These are phyloP conservation scores for Apolygus lucorum DNA, from an alignment of 1,140 invertebrate genomes.

Conservation along the genomic window DNA sequence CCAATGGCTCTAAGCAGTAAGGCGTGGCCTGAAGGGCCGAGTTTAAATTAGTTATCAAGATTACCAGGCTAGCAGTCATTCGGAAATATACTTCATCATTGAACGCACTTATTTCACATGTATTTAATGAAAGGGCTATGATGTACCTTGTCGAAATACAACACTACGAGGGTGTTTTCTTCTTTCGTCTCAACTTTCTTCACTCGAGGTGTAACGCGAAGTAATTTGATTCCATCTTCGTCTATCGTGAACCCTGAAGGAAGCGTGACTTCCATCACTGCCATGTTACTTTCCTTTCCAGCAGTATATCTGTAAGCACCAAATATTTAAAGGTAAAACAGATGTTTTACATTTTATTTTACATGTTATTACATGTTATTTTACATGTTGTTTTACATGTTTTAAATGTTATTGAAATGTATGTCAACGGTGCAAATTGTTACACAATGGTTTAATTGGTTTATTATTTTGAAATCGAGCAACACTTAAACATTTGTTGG, in stretches of 20 bases:
- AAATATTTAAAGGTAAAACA: too few species aligned
- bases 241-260: slow-evolving; percentile 80
- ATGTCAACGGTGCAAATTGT: too few species aligned
- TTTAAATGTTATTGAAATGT: too few species aligned
- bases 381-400: too few species aligned
- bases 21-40: too few species aligned
- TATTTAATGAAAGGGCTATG: neutral
- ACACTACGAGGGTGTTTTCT: slow-evolving; percentile 62
- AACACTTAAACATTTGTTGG: too few species aligned
- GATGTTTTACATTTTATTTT: too few species aligned
- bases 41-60: neutral
- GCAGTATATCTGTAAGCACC: slow-evolving; percentile 19
- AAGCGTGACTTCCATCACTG: slow-evolving; percentile 75
- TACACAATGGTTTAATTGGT: too few species aligned
- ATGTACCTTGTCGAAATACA: slow-evolving; percentile 74
- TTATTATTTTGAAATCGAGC: too few species aligned
- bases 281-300: slow-evolving; percentile 69
- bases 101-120: neutral
- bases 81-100: neutral
- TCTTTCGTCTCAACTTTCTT: slow-evolving; percentile 72
- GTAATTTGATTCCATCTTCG: slow-evolving; percentile 61
- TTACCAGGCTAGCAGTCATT: neutral
- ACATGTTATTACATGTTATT: too few species aligned
- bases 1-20: too few species aligned
- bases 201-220: slow-evolving; percentile 59